These are phyloP conservation scores for Heterotis niloticus DNA, from an alignment of 2,113 vertebrate species.

Conservation along the genomic window DNA sequence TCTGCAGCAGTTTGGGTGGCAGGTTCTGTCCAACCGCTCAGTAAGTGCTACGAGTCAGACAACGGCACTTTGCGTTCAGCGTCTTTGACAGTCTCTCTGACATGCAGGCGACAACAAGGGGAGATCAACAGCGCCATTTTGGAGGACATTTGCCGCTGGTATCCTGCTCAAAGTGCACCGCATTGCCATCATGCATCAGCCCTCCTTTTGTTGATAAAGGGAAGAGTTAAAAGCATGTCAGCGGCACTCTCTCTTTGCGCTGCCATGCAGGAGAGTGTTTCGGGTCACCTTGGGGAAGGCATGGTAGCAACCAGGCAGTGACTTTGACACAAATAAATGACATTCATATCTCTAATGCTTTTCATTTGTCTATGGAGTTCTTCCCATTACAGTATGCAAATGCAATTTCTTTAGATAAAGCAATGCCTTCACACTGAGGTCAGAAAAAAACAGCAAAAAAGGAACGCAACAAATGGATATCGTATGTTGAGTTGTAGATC, in stretches of 20 bases:
- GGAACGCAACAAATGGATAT: conserved; percentile 35
- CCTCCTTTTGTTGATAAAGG: neutral
- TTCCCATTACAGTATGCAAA: neutral
- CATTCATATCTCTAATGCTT: neutral
- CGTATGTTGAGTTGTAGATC: conserved; percentile 50
- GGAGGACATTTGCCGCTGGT: conserved; percentile 7
- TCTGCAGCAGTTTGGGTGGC: conserved; percentile 31
- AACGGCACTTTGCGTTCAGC: neutral
- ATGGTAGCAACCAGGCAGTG: neutral
- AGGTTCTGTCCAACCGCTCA: conserved; percentile 1
- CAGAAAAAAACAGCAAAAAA: conserved; percentile 39
- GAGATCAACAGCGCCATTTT: conserved; percentile 9
- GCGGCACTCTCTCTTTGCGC: neutral
- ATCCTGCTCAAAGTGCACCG: conserved; percentile 2
- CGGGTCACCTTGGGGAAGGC: conserved; percentile 13
- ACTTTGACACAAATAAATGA: neutral
- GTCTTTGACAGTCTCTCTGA: neutral
- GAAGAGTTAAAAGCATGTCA: neutral
- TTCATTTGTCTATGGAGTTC: neutral
- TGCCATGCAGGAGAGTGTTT: neutral
- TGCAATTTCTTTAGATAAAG: neutral
- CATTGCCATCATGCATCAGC: neutral
- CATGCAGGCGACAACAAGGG: conserved; percentile 3
- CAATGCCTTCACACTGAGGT: neutral
- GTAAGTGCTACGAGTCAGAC: neutral